Evolutionary conservation across 2,888 invertebrate species (phyloP).

Genomic region (Limnephilus marmoratus): DNA sequence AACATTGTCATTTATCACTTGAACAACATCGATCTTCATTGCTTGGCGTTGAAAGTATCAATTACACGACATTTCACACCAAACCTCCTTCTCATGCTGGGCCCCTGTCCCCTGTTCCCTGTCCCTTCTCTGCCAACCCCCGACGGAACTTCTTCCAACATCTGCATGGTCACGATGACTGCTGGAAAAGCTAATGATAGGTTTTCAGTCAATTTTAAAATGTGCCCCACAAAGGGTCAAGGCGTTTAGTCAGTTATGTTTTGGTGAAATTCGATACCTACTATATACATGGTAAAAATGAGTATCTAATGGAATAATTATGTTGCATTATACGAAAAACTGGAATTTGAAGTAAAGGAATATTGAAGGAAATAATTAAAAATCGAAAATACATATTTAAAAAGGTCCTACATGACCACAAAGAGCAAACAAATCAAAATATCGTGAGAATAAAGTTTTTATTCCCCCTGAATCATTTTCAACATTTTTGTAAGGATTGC

Average conservation of each 20-base stretch:
- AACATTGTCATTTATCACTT: neutral
- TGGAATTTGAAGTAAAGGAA: neutral
- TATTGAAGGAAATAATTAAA: neutral
- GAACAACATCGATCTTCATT: constrained; percentile 41
- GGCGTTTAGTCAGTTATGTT: neutral
- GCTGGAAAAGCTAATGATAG: neutral
- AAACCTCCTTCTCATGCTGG: neutral
- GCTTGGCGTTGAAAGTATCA: constrained; percentile 38
- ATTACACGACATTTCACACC: constrained; percentile 53
- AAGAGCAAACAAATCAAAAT: too few species aligned
- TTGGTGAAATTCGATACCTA: neutral
- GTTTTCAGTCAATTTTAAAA: neutral
- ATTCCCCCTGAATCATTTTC: neutral
- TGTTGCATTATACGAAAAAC: neutral
- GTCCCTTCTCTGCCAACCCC: neutral
- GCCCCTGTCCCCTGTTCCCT: neutral
- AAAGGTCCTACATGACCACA: neutral
- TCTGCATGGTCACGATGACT: constrained; percentile 25
- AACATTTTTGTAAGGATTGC: neutral
- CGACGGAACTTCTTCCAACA: neutral
- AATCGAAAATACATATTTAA: neutral
- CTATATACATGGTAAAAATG: neutral
- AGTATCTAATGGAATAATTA: neutral
- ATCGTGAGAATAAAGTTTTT: too few species aligned
- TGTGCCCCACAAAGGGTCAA: neutral